Percentiles rank a stretch among this genome's conserved stretches.
Evolutionary conservation across 2,888 invertebrate genomes (phyloP).

Genomic region (Lasioglossum marginatum): DNA sequence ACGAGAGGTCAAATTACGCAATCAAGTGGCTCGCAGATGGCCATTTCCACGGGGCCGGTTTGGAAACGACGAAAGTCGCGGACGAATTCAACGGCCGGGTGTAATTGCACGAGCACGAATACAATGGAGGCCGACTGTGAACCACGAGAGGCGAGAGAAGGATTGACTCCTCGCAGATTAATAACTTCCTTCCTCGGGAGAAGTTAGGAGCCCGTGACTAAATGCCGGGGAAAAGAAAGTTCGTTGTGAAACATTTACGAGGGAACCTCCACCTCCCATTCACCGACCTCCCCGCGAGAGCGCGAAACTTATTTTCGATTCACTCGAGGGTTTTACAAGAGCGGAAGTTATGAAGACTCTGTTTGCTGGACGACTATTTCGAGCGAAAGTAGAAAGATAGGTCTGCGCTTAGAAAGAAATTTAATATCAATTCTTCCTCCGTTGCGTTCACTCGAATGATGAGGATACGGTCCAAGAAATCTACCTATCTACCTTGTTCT

Average conservation of each 20-base stretch:
- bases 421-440: constrained; percentile 1
- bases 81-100: constrained; percentile 53
- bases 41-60: constrained; percentile 30
- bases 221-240: constrained; percentile 70
- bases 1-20: constrained; percentile 38
- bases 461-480: not conserved
- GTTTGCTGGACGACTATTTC: constrained; percentile 49
- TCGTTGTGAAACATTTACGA: constrained; percentile 71
- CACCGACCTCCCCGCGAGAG: constrained; percentile 7
- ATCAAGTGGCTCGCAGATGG: constrained; percentile 47
- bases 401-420: constrained; percentile 16
- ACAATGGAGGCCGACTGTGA: constrained; percentile 66
- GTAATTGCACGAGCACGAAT: constrained; percentile 66
- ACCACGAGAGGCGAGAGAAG: constrained; percentile 55
- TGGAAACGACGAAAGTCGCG: constrained; percentile 52
- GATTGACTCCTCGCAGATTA: constrained; percentile 72
- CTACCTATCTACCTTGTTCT: not conserved
- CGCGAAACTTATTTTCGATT: constrained; percentile 58
- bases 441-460: not conserved
- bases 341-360: constrained; percentile 59
- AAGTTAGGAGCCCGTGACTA: constrained; percentile 69
- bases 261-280: constrained; percentile 31
- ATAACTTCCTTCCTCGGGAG: constrained; percentile 69
- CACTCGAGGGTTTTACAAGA: constrained; percentile 45
- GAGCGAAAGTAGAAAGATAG: constrained; percentile 3